Evolutionary conservation across 2,888 invertebrate species (phyloP).

Genomic region (Beris chalybata): DNA sequence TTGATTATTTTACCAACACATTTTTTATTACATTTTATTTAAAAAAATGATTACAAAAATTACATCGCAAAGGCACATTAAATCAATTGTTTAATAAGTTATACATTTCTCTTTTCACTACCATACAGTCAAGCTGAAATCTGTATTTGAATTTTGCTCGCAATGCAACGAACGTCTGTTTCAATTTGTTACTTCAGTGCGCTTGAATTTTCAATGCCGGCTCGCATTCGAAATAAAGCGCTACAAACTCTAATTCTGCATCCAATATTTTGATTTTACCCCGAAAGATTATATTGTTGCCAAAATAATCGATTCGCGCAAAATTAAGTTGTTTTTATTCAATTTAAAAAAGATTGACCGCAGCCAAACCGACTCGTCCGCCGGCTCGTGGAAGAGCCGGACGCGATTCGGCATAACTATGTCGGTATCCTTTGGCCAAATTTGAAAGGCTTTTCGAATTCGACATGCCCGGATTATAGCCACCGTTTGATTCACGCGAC

Average conservation of each 20-base stretch:
- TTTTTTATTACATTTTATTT: constrained; percentile 15
- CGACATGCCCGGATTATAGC: constrained; percentile 39
- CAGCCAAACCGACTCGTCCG: constrained; percentile 55
- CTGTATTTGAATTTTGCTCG: too few species aligned
- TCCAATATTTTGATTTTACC: too few species aligned
- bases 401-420: constrained; percentile 53
- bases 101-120: too few species aligned
- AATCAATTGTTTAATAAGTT: too few species aligned
- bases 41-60: constrained; percentile 29
- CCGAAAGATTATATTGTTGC: too few species aligned
- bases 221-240: too few species aligned
- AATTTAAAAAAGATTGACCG: constrained; percentile 53
- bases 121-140: too few species aligned
- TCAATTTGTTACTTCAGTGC: too few species aligned
- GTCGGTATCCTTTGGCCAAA: constrained; percentile 55
- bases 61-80: constrained; percentile 29
- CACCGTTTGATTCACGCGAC: constrained; percentile 5
- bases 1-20: constrained; percentile 26
- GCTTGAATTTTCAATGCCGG: too few species aligned
- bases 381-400: constrained; percentile 41
- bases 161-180: too few species aligned
- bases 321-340: not conserved
- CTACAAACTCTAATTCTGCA: too few species aligned
- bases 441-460: constrained; percentile 50
- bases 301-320: not conserved